Conservation (phyloP, 2,888 invertebrate species). For the Tenodera sinensis region DNA sequence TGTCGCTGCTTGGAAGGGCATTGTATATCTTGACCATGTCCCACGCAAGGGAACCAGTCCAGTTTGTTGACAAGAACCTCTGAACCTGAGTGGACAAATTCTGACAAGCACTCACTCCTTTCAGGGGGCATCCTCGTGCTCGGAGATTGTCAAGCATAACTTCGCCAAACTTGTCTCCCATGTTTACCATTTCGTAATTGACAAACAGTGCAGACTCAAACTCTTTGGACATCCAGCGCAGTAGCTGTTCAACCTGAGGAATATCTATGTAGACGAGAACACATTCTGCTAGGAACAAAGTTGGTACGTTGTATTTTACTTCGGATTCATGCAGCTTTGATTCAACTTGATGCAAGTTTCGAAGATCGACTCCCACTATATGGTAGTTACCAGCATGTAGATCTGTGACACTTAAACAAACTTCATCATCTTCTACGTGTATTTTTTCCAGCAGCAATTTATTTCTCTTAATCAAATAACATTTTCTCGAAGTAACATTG, state of each 20-base stretch:
- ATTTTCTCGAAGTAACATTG: constrained; percentile 85
- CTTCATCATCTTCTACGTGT: constrained; percentile 65
- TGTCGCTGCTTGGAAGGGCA: constrained; percentile 73
- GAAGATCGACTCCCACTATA: constrained; percentile 83
- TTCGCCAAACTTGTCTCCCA: constrained; percentile 92
- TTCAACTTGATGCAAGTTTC: constrained; percentile 74
- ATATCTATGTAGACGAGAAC: constrained; percentile 94
- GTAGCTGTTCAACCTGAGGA: constrained; percentile 67
- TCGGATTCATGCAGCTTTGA: constrained; percentile 76
- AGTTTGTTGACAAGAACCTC: constrained; percentile 69
- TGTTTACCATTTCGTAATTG: constrained; percentile 96
- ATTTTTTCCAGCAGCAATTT: constrained; percentile 79
- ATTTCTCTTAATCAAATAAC: constrained; percentile 83
- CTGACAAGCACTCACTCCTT: constrained; percentile 75
- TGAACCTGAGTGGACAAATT: constrained; percentile 72
- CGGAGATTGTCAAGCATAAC: constrained; percentile 88
- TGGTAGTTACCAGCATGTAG: constrained; percentile 91
- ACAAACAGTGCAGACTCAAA: constrained; percentile 81
- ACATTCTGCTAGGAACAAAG: constrained; percentile 93
- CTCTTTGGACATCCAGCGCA: constrained; percentile 73
- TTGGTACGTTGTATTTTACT: constrained; percentile 69
- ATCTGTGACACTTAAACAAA: constrained; percentile 62
- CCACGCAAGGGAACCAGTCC: constrained; percentile 79
- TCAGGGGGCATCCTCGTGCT: constrained; percentile 78
- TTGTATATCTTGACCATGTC: constrained; percentile 91